Percentiles rank a stretch among this genome's conserved stretches.
Conservation (phyloP, 2,888 invertebrate species). For the Lingula anatina region DNA sequence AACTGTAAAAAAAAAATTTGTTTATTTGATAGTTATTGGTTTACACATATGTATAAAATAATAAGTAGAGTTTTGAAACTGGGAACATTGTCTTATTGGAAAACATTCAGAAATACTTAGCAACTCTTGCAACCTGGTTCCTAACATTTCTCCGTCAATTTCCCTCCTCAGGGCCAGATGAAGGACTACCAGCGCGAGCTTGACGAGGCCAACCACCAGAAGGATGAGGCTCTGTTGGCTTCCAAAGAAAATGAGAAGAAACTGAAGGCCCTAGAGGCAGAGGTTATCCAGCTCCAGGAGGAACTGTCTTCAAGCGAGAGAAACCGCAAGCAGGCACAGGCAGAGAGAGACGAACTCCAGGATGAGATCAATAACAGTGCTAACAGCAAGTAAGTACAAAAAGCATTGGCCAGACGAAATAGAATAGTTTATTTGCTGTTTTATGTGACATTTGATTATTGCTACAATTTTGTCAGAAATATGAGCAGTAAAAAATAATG, state of each 20-base stretch:
- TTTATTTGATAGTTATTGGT: too few species aligned
- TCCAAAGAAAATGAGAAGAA: conserved; percentile 47
- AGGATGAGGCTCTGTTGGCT: conserved; percentile 65
- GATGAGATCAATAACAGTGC: conserved; percentile 76
- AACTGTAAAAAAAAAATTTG: too few species aligned
- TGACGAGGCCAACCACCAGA: conserved; percentile 78
- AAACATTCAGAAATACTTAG: too few species aligned
- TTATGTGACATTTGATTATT: too few species aligned
- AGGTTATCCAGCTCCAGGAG: conserved; percentile 79
- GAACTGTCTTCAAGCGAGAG: conserved; percentile 84
- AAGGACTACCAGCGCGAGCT: conserved; percentile 88
- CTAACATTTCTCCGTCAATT: too few species aligned
- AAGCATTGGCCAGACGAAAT: too few species aligned
- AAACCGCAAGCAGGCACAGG: conserved; percentile 81
- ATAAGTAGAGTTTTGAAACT: too few species aligned
- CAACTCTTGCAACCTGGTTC: too few species aligned
- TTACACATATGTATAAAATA: too few species aligned
- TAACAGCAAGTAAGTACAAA: conserved; percentile 39
- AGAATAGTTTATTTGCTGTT: background rate
- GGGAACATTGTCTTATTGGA: too few species aligned
- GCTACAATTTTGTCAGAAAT: too few species aligned
- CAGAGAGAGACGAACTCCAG: conserved; percentile 88
- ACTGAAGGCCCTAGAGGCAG: conserved; percentile 78
- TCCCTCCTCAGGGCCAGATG: conserved; percentile 64
- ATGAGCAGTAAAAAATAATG: too few species aligned